Base-by-base conservation (phyloP, 2,797 vertebrate genomes). In the Chelidonichthys spinosus region DNA sequence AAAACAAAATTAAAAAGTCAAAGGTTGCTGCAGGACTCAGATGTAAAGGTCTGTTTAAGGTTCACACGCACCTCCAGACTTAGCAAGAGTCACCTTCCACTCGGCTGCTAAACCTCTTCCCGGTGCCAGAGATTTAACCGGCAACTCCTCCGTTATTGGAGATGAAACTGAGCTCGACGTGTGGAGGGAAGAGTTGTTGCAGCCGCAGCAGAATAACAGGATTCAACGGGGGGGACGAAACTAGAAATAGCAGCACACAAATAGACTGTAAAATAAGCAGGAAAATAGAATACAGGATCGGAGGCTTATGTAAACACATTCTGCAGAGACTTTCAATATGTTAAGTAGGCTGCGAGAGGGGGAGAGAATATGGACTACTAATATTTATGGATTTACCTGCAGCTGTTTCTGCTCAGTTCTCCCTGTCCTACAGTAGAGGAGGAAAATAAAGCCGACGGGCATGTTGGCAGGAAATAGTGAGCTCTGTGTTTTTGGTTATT, bases 271-370 rank as follows among this genome's bases (percentile, higher is more conserved):
- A 62, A 79, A 71, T 53, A 69, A 78, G 73, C 74, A 71, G 61
- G 62, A 58, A 73, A 69, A 78, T 69, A 74, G 33, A 46, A 56
- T 14, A 5, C 40, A 60, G 49, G 63, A 58, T 37, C 0, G 40
- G 55, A 44, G 47, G 78, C 58, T 74, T 59, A 42, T 69, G 50
- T 74, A 80, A 78, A 82, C 72, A 78, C 52, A 5, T 17, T 69
- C 43, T 77, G 79, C 79, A 70, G 82, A 76, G 77, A 81, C 53
- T 58, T 36, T 73, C 64, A 35, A 0, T 63, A 64, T 79, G 70
- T 55, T 72, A 40, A 78, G 56, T 0, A 55, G 66, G 11, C 5
- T 67, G 7, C 44, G 1, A 13, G 58, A 70, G 46, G 55, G 58
- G 39, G 53, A 46, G 44, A 62, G 33, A n/a, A 60, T 33, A 63